These are phyloP conservation scores for Bungarus multicinctus DNA, from an alignment of 2,113 vertebrate species.

Conservation along the genomic window DNA sequence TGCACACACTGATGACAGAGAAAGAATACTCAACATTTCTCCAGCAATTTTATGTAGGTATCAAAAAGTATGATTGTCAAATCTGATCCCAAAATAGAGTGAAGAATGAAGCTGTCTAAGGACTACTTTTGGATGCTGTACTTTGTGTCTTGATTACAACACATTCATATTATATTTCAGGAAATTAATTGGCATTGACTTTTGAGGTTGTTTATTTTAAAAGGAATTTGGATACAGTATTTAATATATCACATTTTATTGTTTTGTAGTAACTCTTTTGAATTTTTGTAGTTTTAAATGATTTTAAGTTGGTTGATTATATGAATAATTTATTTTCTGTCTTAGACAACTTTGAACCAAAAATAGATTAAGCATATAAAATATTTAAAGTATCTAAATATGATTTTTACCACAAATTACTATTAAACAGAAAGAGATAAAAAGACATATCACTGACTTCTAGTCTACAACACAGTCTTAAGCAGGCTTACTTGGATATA, in stretches of 20 bases:
- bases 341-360: neutral
- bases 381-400: neutral
- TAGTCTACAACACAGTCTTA: neutral
- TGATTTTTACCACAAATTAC: neutral
- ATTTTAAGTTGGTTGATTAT: neutral
- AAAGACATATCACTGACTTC: neutral
- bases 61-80: neutral
- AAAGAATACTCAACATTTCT: neutral
- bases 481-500: neutral
- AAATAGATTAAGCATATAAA: neutral
- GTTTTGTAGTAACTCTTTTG: neutral
- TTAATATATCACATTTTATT: neutral
- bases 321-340: neutral
- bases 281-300: neutral
- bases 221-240: neutral
- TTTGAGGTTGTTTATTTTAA: neutral
- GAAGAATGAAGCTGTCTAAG: neutral
- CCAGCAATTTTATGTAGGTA: neutral
- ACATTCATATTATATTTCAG: neutral
- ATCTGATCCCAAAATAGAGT: neutral
- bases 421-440: neutral
- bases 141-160: neutral
- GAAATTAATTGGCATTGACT: neutral
- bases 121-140: neutral
- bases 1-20: neutral